Conservation (phyloP, 1,140 invertebrate genomes). For the Homarus americanus region DNA sequence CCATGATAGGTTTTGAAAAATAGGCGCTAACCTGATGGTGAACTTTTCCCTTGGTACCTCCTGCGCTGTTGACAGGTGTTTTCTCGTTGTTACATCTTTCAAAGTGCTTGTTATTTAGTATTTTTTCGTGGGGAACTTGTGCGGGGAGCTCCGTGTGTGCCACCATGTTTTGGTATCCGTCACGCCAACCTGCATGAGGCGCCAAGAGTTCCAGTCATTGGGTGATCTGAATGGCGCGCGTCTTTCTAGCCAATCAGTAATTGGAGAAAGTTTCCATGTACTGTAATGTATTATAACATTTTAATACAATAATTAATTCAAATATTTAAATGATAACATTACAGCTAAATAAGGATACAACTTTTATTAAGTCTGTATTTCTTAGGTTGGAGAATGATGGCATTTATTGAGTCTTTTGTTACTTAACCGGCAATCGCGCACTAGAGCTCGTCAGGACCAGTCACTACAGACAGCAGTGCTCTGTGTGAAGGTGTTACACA, state of each 20-base stretch:
- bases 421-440: not conserved
- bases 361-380: not conserved
- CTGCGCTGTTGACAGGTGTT: not conserved
- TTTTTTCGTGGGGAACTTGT: constrained; percentile 48
- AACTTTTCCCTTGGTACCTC: not conserved
- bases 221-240: constrained; percentile 49
- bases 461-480: constrained; percentile 33
- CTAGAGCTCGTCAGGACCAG: constrained; percentile 30
- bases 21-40: not conserved
- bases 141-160: constrained; percentile 55
- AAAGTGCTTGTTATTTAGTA: constrained; percentile 22
- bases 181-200: constrained; percentile 15
- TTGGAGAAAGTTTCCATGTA: not conserved
- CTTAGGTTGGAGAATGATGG: not conserved
- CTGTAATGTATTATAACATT: not conserved
- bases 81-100: constrained; percentile 24
- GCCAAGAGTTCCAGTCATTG: constrained; percentile 28
- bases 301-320: not conserved
- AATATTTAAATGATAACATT: not conserved
- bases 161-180: constrained; percentile 65
- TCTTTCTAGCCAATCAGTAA: constrained; percentile 6
- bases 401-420: not conserved
- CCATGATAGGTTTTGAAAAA: not conserved
- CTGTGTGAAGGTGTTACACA: constrained; percentile 52
- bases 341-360: not conserved